Evolutionary conservation across 2,888 invertebrate species (phyloP).

Genomic region (Acleris literana): DNA sequence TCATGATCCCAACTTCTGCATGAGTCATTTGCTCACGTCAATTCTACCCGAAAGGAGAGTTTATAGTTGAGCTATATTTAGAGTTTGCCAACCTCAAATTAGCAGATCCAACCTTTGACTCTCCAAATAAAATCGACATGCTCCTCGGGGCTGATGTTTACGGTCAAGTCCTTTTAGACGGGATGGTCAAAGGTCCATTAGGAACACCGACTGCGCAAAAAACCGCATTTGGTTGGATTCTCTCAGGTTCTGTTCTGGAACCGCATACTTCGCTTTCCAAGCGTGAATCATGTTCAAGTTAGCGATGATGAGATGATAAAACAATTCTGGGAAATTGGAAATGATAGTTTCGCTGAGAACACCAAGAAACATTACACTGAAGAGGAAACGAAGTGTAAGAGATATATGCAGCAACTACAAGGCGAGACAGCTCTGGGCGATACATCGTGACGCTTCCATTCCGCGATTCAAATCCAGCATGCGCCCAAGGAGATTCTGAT

Average conservation of each 20-base stretch:
- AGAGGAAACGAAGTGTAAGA: too few relatives aligned
- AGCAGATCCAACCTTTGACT: neutral
- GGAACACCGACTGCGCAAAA: constrained; percentile 37
- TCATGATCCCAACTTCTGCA: neutral
- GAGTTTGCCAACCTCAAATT: neutral
- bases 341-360: neutral
- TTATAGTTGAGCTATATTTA: neutral
- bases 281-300: neutral
- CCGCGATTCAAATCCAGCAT: too few relatives aligned
- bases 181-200: constrained; percentile 22
- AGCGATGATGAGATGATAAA: neutral
- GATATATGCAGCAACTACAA: too few relatives aligned
- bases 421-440: too few relatives aligned
- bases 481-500: too few relatives aligned
- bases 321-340: neutral
- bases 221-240: constrained; percentile 41
- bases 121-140: neutral
- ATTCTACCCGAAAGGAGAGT: neutral
- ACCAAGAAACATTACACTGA: neutral
- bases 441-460: too few relatives aligned
- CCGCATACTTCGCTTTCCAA: neutral
- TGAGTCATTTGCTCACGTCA: neutral
- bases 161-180: too few relatives aligned
- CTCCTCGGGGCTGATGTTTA: constrained; percentile 30
- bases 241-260: constrained; percentile 30